Evolutionary conservation across 1,140 invertebrate species (phyloP).

Genomic region (Drosophila novamexicana): DNA sequence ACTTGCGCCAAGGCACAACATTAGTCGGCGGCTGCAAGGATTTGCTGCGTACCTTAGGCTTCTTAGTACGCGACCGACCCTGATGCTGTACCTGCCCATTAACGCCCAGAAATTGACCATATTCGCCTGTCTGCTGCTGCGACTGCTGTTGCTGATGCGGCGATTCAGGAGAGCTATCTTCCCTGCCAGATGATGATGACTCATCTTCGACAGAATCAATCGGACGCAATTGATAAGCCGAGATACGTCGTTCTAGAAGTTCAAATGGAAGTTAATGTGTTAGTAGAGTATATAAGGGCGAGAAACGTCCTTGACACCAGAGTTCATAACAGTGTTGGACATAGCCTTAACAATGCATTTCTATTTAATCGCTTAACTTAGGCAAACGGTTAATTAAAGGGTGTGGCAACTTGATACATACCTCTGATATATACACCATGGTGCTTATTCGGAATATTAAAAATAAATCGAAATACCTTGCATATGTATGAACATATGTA

Average conservation of each 20-base stretch:
- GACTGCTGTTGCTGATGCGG: constrained; percentile 54
- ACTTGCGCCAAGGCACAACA: constrained; percentile 80
- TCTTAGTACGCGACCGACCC: constrained; percentile 72
- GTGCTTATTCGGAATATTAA: constrained; percentile 17
- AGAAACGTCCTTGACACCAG: neutral
- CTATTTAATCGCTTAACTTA: constrained; percentile 29
- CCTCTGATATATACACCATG: constrained; percentile 15
- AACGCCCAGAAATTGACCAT: constrained; percentile 71
- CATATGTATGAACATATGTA: neutral
- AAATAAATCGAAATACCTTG: constrained; percentile 47
- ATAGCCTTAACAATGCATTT: neutral
- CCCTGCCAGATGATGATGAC: constrained; percentile 79
- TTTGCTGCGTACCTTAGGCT: constrained; percentile 73
- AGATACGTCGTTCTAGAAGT: constrained; percentile 80
- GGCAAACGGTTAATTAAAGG: neutral
- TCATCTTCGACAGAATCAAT: constrained; percentile 84
- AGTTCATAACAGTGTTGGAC: constrained; percentile 20
- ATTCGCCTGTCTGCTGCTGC: constrained; percentile 58
- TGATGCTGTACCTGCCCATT: constrained; percentile 74
- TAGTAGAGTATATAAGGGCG: constrained; percentile 12
- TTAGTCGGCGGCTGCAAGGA: constrained; percentile 76
- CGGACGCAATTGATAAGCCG: constrained; percentile 80
- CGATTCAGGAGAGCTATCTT: constrained; percentile 79
- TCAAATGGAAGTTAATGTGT: constrained; percentile 32
- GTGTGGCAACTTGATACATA: constrained; percentile 38